Base-by-base conservation (phyloP, 2,797 vertebrate genomes). In the Notamacropus eugenii region DNA sequence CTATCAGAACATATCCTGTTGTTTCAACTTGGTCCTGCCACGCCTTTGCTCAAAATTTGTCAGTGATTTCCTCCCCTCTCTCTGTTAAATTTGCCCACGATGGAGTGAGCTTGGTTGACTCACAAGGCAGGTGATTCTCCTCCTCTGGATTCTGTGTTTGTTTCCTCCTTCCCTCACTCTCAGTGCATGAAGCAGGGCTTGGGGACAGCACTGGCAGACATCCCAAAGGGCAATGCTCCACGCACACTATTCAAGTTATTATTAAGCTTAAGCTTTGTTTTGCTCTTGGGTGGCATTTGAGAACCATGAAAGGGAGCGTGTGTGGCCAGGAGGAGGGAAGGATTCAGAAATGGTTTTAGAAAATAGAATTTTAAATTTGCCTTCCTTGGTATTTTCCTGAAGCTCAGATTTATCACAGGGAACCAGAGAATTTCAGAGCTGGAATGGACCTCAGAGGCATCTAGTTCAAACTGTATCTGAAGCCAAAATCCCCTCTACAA, bases 161-260 rank as follows among this genome's bases (percentile, higher is more conserved):
- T 97, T 95, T 94, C 67, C 96, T 74, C 96, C 96, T 92, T 94
- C 95, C 95, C 92, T 55, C 3, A 31, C 91, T 95, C 95, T 50
- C 94, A 55, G n/a, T 96, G 92, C 52, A 95, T 97, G 96, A 97
- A 97, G 97, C 97, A 87, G 67, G 92, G 96, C 54, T 0, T 94
- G 93, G 93, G 97, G 97, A 97, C 96, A 97, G 97, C 90, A 92
- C 94, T 97, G 98, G 98, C 97, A 97, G 93, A 46, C 95, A 93
- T 97, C 97, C 97, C 98, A 91, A 96, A 97, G 97, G 97, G 97
- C 97, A 96, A 97, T 0, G 93, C 97, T 96, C 96, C 97, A 91
- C 94, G 95, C 97, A 96, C 96, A 92, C 93, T 91, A 92, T 91
- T 90, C 57, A 93, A 94, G 91, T 96, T 59, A 50, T 95, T 96